These are phyloP conservation scores for Myxocyprinus asiaticus DNA, from an alignment of 2,113 vertebrate species.

Conservation along the genomic window DNA sequence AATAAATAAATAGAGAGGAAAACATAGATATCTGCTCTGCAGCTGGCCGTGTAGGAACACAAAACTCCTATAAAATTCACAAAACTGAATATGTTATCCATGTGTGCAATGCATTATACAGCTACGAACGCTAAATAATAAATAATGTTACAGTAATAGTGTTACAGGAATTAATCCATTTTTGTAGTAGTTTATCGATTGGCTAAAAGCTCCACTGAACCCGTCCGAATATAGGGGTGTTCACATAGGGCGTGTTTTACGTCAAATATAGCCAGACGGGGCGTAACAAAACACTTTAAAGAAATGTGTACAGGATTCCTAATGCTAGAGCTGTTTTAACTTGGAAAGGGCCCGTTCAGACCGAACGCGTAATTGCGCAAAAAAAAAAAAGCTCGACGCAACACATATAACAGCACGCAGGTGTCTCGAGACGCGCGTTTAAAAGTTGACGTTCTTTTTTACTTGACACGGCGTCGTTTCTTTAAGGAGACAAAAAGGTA, in stretches of 20 bases:
- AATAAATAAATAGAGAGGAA: conserved; percentile 25
- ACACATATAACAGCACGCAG: too few species aligned
- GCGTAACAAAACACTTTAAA: not conserved
- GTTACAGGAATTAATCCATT: too few species aligned
- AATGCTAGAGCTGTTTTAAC: not conserved
- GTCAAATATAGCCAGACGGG: not conserved
- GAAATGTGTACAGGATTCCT: not conserved
- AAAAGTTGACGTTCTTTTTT: too few species aligned
- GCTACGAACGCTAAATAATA: not conserved
- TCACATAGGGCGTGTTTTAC: not conserved
- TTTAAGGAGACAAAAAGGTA: too few species aligned
- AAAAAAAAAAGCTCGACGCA: too few species aligned
- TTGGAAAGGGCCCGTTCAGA: too few species aligned
- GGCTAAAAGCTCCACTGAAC: not conserved
- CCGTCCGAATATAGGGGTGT: not conserved
- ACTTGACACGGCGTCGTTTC: too few species aligned
- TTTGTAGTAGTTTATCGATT: not conserved
- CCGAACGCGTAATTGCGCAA: too few species aligned
- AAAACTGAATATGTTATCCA: not conserved
- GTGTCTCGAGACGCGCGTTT: too few species aligned
- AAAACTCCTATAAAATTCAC: not conserved
- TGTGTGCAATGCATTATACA: not conserved
- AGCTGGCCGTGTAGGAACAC: conserved; percentile 21
- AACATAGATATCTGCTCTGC: conserved; percentile 1
- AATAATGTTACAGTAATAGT: not conserved